Percentiles rank a stretch among this genome's conserved stretches.
phyloP scores from a whole-genome alignment of 1,140 invertebrate species.

The Ylistrum balloti region DNA sequence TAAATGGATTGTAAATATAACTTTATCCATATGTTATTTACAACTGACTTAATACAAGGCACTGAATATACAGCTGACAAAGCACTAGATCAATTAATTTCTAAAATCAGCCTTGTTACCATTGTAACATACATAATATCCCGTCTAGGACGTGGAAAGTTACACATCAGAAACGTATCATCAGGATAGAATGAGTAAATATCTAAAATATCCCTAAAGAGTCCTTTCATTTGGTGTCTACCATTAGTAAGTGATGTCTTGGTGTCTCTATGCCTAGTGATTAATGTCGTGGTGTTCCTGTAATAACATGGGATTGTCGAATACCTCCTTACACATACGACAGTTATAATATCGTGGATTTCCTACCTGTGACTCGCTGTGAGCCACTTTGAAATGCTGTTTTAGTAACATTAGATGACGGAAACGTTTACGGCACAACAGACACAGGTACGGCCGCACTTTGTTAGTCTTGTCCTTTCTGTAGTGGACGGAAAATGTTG shows the following conservation, averaged over 20 bases:
- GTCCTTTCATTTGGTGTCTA: too few relatives aligned
- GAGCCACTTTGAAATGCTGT: conserved; percentile 58
- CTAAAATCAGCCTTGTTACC: too few relatives aligned
- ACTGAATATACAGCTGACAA: too few relatives aligned
- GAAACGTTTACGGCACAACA: conserved; percentile 61
- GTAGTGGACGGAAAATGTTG: conserved; percentile 64
- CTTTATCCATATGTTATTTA: too few relatives aligned
- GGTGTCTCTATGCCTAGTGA: conserved; percentile 32
- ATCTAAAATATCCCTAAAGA: too few relatives aligned
- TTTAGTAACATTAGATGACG: conserved; percentile 59
- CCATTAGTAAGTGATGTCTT: too few relatives aligned
- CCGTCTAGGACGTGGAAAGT: too few relatives aligned
- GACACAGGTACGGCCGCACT: conserved; percentile 57
- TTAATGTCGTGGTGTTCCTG: conserved; percentile 60
- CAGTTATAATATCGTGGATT: conserved; percentile 43
- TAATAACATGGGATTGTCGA: conserved; percentile 54
- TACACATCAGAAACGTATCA: too few relatives aligned
- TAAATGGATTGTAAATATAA: too few relatives aligned
- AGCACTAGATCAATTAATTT: too few relatives aligned
- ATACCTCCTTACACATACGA: conserved; percentile 48
- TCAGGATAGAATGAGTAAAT: neutral
- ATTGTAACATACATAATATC: too few relatives aligned
- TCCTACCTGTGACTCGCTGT: conserved; percentile 52
- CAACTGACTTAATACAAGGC: too few relatives aligned
- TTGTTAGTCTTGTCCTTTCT: conserved; percentile 62